Base-by-base conservation (phyloP, 2,797 vertebrate species). In the Poeciliopsis gracilis region DNA sequence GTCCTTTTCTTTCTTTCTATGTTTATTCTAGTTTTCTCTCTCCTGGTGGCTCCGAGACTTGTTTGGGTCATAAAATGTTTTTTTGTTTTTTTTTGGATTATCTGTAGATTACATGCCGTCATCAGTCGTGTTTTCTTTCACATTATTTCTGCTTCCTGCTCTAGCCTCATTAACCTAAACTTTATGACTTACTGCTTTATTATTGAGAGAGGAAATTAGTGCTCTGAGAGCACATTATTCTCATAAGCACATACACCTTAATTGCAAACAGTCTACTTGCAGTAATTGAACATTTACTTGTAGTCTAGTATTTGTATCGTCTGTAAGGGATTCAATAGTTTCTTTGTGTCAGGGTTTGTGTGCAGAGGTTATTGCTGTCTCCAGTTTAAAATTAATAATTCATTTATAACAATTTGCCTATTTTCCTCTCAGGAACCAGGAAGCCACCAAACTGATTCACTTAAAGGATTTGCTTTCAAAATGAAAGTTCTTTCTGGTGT, bases 31-130 rank as follows among this genome's bases (percentile, higher is more conserved):
- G 53, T n/a, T 49, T 45, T 30, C 78, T 76, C 75, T 43, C 45
- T 51, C 18, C 77, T 75, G 84, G 87, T 78, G 80, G 20, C 75
- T 63, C 41, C 79, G 49, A 63, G 71, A 77, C 72, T 79, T 84
- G 82, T 88, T 89, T 88, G 77, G 47, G 79, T 84, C 83, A 81
- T 84, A 30, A 83, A 83, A 73, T 38, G 53, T 23, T 69, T 57
- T 70, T 41, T 38, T 38, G 8, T 5, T 6, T 78, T 63, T 71
- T 43, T 36, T 30, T 30, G 77, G 79, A 75, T 59, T 25, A 46
- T 71, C 33, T 81, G 77, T 57, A 72, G 77, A 85, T 82, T 76
- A 82, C 72, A 84, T 49, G 57, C 57, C 47, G 45, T 10, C 7
- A 67, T 80, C 84, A 51, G 49, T 84, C 28, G 5, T 51, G 66